These are phyloP conservation scores for Perithous albicinctus DNA, from an alignment of 2,888 invertebrate genomes.

Conservation along the genomic window DNA sequence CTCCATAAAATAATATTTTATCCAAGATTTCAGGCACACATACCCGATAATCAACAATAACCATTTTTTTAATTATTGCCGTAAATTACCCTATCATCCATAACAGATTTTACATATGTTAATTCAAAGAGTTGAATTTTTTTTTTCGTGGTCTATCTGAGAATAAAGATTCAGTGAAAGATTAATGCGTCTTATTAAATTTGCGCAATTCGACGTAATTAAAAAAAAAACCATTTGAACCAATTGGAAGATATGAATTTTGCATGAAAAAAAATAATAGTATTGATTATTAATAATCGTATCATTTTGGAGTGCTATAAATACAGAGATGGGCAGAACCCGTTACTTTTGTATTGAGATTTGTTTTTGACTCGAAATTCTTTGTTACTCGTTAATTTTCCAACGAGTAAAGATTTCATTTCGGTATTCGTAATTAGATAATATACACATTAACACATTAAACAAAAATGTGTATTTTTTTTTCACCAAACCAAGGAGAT, in stretches of 20 bases:
- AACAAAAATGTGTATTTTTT: too few species aligned
- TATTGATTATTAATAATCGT: too few species aligned
- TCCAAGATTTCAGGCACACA: conserved; percentile 17
- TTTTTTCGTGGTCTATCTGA: neutral
- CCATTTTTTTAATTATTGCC: conserved; percentile 14
- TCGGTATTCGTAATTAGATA: too few species aligned
- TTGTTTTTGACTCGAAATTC: too few species aligned
- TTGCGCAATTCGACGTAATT: conserved; percentile 25
- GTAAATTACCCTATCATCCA: conserved; percentile 47
- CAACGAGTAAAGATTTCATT: too few species aligned
- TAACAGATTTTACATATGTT: conserved; percentile 13
- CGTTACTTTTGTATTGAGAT: too few species aligned
- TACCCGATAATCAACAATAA: neutral
- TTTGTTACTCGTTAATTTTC: too few species aligned
- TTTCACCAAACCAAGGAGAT: too few species aligned
- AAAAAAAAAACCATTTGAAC: conserved; percentile 35
- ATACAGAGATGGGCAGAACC: too few species aligned
- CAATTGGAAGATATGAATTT: neutral
- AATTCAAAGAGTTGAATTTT: conserved; percentile 6
- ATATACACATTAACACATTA: too few species aligned
- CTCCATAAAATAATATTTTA: neutral
- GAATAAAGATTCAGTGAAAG: neutral
- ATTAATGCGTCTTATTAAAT: neutral
- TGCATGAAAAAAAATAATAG: too few species aligned
- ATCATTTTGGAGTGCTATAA: too few species aligned